Conservation (phyloP, 2,888 invertebrate genomes). For the Tribolium freemani region DNA sequence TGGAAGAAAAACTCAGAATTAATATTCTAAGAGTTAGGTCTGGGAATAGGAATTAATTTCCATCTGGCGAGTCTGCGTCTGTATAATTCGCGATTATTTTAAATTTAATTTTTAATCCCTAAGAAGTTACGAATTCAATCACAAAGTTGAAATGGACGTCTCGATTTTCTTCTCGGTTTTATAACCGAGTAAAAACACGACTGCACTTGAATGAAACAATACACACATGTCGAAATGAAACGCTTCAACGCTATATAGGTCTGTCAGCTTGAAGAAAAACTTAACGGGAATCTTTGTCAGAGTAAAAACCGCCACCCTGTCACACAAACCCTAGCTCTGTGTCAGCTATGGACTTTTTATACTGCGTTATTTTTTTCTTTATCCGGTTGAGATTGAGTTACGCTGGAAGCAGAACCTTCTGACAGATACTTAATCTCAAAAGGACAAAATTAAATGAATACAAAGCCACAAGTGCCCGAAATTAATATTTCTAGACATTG, state of each 20-base stretch:
- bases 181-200: constrained; percentile 39
- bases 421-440: constrained; percentile 57
- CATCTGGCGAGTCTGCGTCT: constrained; percentile 10
- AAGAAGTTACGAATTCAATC: constrained; percentile 32
- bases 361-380: constrained; percentile 57
- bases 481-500: background rate
- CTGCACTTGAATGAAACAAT: constrained; percentile 52
- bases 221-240: constrained; percentile 49
- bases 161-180: constrained; percentile 22
- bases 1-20: constrained; percentile 2
- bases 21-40: constrained; percentile 11
- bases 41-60: constrained; percentile 22
- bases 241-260: constrained; percentile 43
- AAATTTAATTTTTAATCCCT: constrained; percentile 28
- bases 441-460: constrained; percentile 41
- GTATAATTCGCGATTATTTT: constrained; percentile 29
- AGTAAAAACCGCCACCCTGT: constrained; percentile 51
- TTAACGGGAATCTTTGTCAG: constrained; percentile 48
- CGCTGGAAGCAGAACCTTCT: constrained; percentile 55
- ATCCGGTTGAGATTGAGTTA: constrained; percentile 58
- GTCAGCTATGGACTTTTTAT: constrained; percentile 49
- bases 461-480: background rate
- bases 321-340: constrained; percentile 52
- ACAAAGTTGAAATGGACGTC: constrained; percentile 34
- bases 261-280: constrained; percentile 49